Evolutionary conservation across 2,888 invertebrate species (phyloP).

Genomic region (Lasioglossum leucozonium): DNA sequence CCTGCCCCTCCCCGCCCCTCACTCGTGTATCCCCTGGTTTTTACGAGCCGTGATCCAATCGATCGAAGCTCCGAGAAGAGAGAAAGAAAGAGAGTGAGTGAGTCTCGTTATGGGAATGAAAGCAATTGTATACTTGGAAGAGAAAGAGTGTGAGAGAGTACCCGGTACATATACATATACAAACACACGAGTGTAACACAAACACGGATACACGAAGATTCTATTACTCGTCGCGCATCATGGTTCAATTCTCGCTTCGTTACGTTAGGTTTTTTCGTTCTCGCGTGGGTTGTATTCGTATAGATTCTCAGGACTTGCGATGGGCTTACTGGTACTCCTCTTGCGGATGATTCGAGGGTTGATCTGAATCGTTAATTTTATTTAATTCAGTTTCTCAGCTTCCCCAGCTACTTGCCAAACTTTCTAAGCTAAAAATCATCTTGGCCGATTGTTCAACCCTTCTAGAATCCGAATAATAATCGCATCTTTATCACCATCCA

Average conservation of each 20-base stretch:
- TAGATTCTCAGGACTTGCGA: conserved; percentile 49
- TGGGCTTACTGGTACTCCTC: conserved; percentile 29
- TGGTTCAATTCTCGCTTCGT: conserved; percentile 40
- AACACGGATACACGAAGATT: conserved; percentile 27
- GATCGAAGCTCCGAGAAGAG: conserved; percentile 36
- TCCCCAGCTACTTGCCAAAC: background rate
- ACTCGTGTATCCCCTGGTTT: conserved; percentile 5
- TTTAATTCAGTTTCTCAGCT: background rate
- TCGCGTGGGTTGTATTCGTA: conserved; percentile 32
- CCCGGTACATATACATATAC: background rate
- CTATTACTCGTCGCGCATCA: conserved; percentile 59
- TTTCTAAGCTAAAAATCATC: background rate
- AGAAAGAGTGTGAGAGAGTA: background rate
- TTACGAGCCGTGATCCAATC: conserved; percentile 68
- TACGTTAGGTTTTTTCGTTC: conserved; percentile 23
- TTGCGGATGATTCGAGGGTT: conserved; percentile 6
- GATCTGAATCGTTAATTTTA: background rate
- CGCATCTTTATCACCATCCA: too few relatives aligned
- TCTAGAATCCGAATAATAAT: background rate
- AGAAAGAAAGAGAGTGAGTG: conserved; percentile 33
- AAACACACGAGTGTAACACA: conserved; percentile 14
- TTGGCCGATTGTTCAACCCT: background rate
- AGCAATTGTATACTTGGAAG: conserved; percentile 28
- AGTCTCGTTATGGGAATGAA: conserved; percentile 45
- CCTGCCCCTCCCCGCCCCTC: background rate